Evolutionary conservation across 2,888 invertebrate species (phyloP), one percentile per base, ranked within the genome.

Genomic region (Mellilla xanthometata): DNA sequence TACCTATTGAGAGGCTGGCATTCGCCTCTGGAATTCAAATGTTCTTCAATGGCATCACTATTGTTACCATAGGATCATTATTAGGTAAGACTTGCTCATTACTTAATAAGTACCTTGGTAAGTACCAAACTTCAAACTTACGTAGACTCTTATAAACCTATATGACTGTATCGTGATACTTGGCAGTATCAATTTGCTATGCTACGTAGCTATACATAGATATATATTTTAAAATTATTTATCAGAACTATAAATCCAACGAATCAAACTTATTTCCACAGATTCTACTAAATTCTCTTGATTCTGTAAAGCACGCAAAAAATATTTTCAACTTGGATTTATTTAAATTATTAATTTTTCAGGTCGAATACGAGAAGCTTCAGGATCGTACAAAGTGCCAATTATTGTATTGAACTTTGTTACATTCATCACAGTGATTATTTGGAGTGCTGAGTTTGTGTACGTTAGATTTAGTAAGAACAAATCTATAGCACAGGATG

Each of bases 11-110:
- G 39, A 83, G 92, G 57, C 74, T 94, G 12, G 91, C 94, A 1
- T 92, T 92, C 31, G 94, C 94, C 2, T 91, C 92, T 3, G 93
- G 94, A 2, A 91, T 94, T 28, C 94, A 94, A 68, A 93, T 93
- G 91, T 90, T 94, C 49, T 86, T 91, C 46, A 94, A 94, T 68
- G 94, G 94, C 10, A 68, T 93, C 24, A 83, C 92, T 32, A 89
- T 93, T 30, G 76, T 93, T 36, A 76, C 81, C 1, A 89, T 92
- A 50, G 94, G 94, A 63, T 92, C 93, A 32, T 49, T 93, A 38
- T 76, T 94, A 65, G 94, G 94, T 93, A 80, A 76, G 65, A 3
- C 5, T 0, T 7, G n/a, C 6, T 19, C 6, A 19, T 19, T n/a
- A n/a, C n/a, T n/a, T n/a, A n/a, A n/a, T n/a, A n/a, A n/a, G n/a